phyloP scores from a whole-genome alignment of 2,797 vertebrate species.

The Botia almorhae region DNA sequence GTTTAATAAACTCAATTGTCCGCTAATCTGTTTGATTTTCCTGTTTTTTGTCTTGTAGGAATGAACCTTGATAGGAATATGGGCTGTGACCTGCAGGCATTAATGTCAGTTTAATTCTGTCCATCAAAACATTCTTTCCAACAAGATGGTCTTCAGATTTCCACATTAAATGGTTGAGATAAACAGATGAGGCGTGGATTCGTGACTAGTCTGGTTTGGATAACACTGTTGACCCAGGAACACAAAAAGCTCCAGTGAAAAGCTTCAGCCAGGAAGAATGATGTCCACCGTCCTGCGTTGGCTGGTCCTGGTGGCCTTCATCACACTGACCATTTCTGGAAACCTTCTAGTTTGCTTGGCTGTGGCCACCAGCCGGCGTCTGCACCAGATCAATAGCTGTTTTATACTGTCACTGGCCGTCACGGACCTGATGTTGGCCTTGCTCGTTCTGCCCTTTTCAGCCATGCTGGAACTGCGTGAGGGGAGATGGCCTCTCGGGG shows the following conservation, averaged over 20 bases:
- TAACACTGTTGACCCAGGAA: not conserved
- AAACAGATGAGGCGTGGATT: not conserved
- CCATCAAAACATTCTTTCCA: not conserved
- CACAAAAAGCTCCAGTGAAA: not conserved
- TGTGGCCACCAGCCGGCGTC: constrained; percentile 83
- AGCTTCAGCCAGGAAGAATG: constrained; percentile 57
- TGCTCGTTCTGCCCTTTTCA: constrained; percentile 91
- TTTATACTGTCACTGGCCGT: constrained; percentile 91
- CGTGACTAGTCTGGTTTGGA: not conserved
- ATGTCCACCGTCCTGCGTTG: constrained; percentile 73
- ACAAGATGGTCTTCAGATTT: not conserved
- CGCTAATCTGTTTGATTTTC: not conserved
- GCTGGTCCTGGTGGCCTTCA: constrained; percentile 77
- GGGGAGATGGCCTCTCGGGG: constrained; percentile 82
- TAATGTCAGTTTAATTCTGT: not conserved
- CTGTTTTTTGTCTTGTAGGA: constrained; percentile 4
- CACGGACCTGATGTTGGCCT: constrained; percentile 89
- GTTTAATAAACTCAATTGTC: not conserved
- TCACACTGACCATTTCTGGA: constrained; percentile 84
- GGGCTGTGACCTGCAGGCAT: not conserved
- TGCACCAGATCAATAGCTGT: constrained; percentile 87
- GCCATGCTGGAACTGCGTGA: constrained; percentile 82
- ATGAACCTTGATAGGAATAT: not conserved
- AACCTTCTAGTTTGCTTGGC: constrained; percentile 91
- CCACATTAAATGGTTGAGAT: not conserved